phyloP scores from a whole-genome alignment of 2,797 vertebrate species.

The Spheniscus humboldti region DNA sequence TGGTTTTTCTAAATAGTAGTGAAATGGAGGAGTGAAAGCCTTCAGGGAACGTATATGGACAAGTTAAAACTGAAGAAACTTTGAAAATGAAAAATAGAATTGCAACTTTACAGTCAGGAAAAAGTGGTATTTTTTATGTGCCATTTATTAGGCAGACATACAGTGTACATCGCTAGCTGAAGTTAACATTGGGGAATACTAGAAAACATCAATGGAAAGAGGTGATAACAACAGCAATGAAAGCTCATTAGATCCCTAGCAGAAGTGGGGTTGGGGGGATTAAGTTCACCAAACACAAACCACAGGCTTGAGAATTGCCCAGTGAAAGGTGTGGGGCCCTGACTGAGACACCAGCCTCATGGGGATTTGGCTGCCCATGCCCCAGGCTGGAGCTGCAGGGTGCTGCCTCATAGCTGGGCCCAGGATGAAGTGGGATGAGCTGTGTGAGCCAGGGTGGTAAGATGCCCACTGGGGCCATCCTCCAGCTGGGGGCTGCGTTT shows the following conservation, averaged over 20 bases:
- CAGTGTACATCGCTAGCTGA: neutral
- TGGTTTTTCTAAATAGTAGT: neutral
- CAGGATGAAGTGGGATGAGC: neutral
- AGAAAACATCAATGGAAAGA: neutral
- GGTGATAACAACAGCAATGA: rapidly evolving
- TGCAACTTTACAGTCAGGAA: neutral
- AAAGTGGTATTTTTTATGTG: neutral
- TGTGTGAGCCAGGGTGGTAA: neutral
- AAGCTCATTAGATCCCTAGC: neutral
- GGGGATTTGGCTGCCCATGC: neutral
- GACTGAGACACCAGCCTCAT: neutral
- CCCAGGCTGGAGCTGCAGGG: neutral
- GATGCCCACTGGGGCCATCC: neutral
- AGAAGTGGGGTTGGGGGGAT: neutral
- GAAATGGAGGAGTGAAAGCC: neutral
- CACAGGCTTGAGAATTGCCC: neutral
- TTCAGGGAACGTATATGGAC: neutral
- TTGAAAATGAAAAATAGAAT: neutral
- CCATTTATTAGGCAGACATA: neutral
- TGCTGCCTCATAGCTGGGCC: rapidly evolving
- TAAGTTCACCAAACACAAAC: neutral
- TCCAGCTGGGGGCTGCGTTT: rapidly evolving
- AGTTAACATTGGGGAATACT: neutral
- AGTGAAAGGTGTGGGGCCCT: neutral
- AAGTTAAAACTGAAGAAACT: neutral